phyloP scores from a whole-genome alignment of 1,140 invertebrate species.

The Achroia grisella region DNA sequence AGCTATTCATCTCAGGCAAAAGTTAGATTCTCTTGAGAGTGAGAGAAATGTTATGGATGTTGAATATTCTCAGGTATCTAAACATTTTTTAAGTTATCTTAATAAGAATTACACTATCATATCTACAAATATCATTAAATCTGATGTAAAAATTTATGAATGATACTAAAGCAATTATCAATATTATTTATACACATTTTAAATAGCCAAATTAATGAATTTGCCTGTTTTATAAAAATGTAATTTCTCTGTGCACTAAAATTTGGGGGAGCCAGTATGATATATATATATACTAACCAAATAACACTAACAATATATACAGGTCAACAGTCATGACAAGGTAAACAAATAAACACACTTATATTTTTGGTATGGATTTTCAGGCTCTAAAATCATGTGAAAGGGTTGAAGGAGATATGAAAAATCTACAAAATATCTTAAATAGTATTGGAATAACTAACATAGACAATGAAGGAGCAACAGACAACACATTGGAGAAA shows the following conservation, averaged over 20 bases:
- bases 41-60: slow-evolving; percentile 59
- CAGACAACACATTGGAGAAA: slow-evolving; percentile 41
- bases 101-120: too few relatives aligned
- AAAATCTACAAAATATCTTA: slow-evolving; percentile 52
- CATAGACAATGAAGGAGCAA: slow-evolving; percentile 26
- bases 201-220: not conserved
- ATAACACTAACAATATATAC: not conserved
- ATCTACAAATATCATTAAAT: too few relatives aligned
- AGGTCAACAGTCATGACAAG: not conserved
- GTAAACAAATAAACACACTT: not conserved
- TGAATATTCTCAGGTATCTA: slow-evolving; percentile 51
- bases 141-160: too few relatives aligned
- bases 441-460: slow-evolving; percentile 44
- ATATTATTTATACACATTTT: not conserved
- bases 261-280: not conserved
- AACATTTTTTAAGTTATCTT: not conserved
- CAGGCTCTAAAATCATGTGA: slow-evolving; percentile 49
- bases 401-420: slow-evolving; percentile 41
- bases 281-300: not conserved
- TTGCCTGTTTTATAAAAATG: not conserved
- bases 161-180: too few relatives aligned
- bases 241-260: not conserved
- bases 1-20: slow-evolving; percentile 47
- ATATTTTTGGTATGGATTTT: slow-evolving; percentile 6
- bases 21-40: slow-evolving; percentile 50